Base-by-base conservation (phyloP, 2,888 invertebrate genomes). In the Kuschelorhynchus macadamiae region DNA sequence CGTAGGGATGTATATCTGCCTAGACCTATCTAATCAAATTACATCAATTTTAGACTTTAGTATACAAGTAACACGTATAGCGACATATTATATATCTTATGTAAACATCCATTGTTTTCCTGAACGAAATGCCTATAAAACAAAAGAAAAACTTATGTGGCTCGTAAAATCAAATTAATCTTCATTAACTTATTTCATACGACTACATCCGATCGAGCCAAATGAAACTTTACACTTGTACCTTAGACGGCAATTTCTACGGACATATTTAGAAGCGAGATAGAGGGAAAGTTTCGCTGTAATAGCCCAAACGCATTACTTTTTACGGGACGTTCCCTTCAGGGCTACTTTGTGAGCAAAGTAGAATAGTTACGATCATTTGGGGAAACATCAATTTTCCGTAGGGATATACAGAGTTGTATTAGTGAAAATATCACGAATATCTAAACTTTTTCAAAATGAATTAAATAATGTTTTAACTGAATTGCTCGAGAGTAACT, bases 261-360 rank as follows among this genome's bases (percentile, higher is more conserved):
- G 5, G 36, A 33, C 20, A 42, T 21, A 25, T 59, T 18, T 42
- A 14, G 42, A 36, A 11, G 12, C 32, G 4, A 17, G 32, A 5
- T 32, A 56, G 30, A 17, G 47, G 49, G 46, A 49, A 42, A 49
- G 62, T 62, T 62, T 33, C 21, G 63, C 68, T 20, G 74, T 79
- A 79, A 80, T 79, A 79, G 79, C 75, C 74, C 70, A 74, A 70
- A 75, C 75, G 71, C 78, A 77, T 79, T 79, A 79, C 75, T 71
- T 74, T 72, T 67, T 71, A 68, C 71, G 73, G 75, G 77, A 70
- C 73, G 73, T 73, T 76, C 78, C 75, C 71, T 68, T 36, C 67
- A 76, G 74, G 44, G 41, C 36, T 53, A 59, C 50, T 32, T 59
- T 65, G 20, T 20, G 21, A 59, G 59, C 11, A 8, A 46, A 21